Evolutionary conservation across 2,113 vertebrate genomes (phyloP), one percentile per base, ranked within the genome.

Genomic region (Melanerpes formicivorus): DNA sequence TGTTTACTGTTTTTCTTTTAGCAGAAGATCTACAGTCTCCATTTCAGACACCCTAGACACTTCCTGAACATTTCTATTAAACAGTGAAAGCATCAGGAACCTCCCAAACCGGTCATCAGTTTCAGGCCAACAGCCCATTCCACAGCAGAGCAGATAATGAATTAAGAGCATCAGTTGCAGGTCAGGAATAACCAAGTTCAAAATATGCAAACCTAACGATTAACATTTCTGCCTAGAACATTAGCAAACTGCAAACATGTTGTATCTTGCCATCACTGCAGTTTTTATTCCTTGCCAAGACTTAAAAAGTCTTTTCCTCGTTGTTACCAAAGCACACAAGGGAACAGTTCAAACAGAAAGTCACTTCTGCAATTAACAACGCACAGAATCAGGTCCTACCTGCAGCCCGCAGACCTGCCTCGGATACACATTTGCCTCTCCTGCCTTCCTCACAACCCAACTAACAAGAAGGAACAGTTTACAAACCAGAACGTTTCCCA

Each of bases 161-260:
- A 64, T 16, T 40, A 26, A 44, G 50, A 89, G 54, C 87, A 91
- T 55, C 72, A 40, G n/a, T 30, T 55, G 52, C 55, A 87, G 64
- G 30, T 55, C 81, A 74, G 77, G 76, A 90, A 93, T 54, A 89
- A 60, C 60, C 27, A 71, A 87, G 90, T 79, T 91, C 76, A 95
- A 94, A 93, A 90, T 6, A 94, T 77, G 85, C 83, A 91, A 90
- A 92, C 77, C 58, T 8, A 77, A 42, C 1, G 5, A 94, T 42
- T 92, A 83, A 55, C 75, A 90, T 72, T 90, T 92, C 84, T 75
- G 73, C 82, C 80, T 34, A 69, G 19, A 67, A 84, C 88, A 6
- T 62, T 91, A 73, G 62, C 37, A 65, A 84, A 62, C 10, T 23
- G n/a, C 86, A 87, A 93, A 70, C 91, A 88, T 79, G 95, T 91